Conservation (phyloP, 1,140 invertebrate genomes). For the Lordiphosa collinella region DNA sequence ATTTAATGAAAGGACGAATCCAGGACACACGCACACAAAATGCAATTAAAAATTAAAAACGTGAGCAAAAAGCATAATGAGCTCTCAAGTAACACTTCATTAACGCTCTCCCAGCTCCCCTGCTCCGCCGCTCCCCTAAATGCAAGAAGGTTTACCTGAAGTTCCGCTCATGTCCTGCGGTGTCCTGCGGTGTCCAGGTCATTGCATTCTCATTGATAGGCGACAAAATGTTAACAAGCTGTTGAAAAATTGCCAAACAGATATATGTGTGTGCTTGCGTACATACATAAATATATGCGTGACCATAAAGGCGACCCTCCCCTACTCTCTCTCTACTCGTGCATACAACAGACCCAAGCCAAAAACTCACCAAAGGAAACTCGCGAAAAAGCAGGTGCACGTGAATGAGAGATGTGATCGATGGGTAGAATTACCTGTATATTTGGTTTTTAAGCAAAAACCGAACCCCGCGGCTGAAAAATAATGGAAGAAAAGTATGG, state of each 20-base stretch:
- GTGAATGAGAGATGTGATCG: no score
- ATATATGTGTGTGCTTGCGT: neutral
- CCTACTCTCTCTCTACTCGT: no score
- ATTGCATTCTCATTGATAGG: conserved; percentile 47
- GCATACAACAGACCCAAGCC: conserved; percentile 2
- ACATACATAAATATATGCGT: conserved; percentile 7
- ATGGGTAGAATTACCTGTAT: no score
- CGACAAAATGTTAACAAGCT: conserved; percentile 76
- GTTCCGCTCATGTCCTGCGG: conserved; percentile 18
- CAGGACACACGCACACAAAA: conserved; percentile 35
- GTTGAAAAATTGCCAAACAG: conserved; percentile 72
- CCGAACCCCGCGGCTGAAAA: no score
- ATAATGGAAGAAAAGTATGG: no score
- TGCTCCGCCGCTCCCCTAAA: neutral
- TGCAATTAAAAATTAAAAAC: conserved; percentile 74
- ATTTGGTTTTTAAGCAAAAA: no score
- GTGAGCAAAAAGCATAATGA: conserved; percentile 75
- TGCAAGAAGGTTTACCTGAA: conserved; percentile 14
- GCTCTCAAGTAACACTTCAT: conserved; percentile 72
- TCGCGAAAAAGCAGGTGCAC: neutral
- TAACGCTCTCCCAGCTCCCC: conserved; percentile 32
- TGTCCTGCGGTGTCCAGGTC: neutral
- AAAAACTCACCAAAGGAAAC: conserved; percentile 3
- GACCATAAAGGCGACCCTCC: conserved; percentile 42
- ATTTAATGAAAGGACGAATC: conserved; percentile 64